Evolutionary conservation across 35 echinoderm and acorn worm species (phyloP), one percentile per base, ranked within the genome.

Genomic region (Ophioderma brevispina): DNA sequence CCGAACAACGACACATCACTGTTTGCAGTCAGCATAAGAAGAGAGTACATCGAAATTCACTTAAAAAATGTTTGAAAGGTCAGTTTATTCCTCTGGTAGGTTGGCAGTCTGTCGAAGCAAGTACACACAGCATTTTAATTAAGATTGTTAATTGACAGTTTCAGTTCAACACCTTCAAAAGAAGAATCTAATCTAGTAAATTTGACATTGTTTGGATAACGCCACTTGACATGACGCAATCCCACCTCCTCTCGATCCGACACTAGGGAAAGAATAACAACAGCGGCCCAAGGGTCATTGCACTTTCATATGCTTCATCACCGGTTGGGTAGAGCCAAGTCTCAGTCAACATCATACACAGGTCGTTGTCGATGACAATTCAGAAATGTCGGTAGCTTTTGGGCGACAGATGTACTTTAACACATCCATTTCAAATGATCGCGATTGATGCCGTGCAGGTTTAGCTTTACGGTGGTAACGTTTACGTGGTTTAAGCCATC

Each of bases 221-320:
- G 59, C 10, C 10, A 15, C 59, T 70, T 2, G n/a, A 15, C 1
- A 70, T 70, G 59, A 70, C 10, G 59, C 59, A 70, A 70, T 70
- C 2, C 59, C 59, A 70, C 59, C 59, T 70, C 59, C 59, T 70
- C 28, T 70, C n/a, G 10, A 15, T 2, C 59, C 59, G n/a, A 8
- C 3, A 70, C 59, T 8, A 25, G 59, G 59, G 28, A 70, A 70
- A 70, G 28, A 70, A 25, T 70, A 70, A 70, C 10, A 70, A 3
- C n/a, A 2, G 23, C n/a, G n/a, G n/a, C 59, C 59, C 10, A 70
- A 25, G 59, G 59, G 59, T 70, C 59, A 70, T 70, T 70, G 59
- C 59, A 70, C 59, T 70, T 70, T 70, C 59, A 70, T 70, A 70
- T 70, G 59, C 59, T 70, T 70, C 59, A 70, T 70, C 59, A 70